phyloP scores from a whole-genome alignment of 2,113 vertebrate genomes.

The Illadopsis cleaveri region DNA sequence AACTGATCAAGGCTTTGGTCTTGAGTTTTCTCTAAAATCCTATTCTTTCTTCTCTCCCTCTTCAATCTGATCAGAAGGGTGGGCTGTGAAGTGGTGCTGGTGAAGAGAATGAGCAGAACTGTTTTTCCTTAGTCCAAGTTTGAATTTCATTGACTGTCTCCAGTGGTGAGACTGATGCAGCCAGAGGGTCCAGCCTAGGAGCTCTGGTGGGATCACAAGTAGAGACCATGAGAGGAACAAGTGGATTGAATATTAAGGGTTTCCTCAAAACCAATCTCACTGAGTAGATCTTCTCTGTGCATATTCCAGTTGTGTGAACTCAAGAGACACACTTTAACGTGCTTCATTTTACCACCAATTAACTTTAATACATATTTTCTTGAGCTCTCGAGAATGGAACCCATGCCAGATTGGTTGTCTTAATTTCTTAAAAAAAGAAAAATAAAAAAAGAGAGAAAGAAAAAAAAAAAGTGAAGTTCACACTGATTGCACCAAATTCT shows the following conservation, averaged over 20 bases:
- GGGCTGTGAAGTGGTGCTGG: not conserved
- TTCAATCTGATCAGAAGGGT: not conserved
- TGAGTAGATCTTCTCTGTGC: constrained; percentile 33
- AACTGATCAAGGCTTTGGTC: not conserved
- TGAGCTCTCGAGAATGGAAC: constrained; percentile 8
- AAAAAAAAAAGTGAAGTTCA: not conserved
- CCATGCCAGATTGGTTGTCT: constrained; percentile 26
- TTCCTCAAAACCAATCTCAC: constrained; percentile 47
- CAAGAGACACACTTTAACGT: not conserved
- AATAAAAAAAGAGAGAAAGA: not conserved
- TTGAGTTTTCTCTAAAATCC: not conserved
- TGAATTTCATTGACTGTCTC: not conserved
- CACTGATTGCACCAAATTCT: constrained; percentile 45
- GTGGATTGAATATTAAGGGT: not conserved
- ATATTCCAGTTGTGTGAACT: constrained; percentile 29
- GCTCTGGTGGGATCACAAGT: not conserved
- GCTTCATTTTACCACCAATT: constrained; percentile 61
- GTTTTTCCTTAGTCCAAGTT: not conserved
- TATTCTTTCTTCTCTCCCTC: not conserved
- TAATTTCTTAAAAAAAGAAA: not conserved
- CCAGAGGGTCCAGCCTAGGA: not conserved
- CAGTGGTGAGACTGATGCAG: not conserved
- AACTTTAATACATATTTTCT: constrained; percentile 53
- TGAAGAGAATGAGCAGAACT: not conserved
- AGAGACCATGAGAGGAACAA: not conserved